A percentile compares a stretch with the other conserved stretches of the same genome.
Conservation (phyloP, 2,113 vertebrate genomes). For the Paradisaea rubra region DNA sequence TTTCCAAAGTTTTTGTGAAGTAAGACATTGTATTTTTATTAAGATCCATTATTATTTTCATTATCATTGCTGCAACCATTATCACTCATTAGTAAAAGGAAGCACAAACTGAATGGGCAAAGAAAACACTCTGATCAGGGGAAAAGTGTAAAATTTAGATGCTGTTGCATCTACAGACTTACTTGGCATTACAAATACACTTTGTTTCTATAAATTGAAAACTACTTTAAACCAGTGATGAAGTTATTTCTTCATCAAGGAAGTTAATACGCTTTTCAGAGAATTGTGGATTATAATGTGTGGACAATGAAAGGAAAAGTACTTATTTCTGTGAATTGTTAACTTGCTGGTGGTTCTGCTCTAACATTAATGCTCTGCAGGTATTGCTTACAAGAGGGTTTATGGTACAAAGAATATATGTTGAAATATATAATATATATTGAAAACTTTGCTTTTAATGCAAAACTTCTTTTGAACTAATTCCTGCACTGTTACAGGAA, state of each 20-base stretch:
- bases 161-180: not conserved
- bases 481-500: conserved; percentile 24
- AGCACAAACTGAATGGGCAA: not conserved
- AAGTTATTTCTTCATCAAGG: not conserved
- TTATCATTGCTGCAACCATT: not conserved
- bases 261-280: not conserved
- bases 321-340: conserved; percentile 34
- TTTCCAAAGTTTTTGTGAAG: not conserved
- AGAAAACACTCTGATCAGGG: not conserved
- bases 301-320: conserved; percentile 17
- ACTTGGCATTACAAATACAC: not conserved
- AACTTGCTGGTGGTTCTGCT: not conserved
- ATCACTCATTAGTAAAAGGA: not conserved
- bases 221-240: not conserved
- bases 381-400: not conserved
- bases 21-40: not conserved
- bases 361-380: not conserved
- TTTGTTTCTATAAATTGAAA: conserved; percentile 8
- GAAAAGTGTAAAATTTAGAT: not conserved
- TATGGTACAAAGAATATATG: not conserved
- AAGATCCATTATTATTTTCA: not conserved
- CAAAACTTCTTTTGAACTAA: conserved; percentile 37
- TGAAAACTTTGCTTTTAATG: not conserved
- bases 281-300: not conserved
- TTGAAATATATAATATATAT: not conserved